phyloP scores from a whole-genome alignment of 1,140 invertebrate genomes.

The Papilio glaucus region DNA sequence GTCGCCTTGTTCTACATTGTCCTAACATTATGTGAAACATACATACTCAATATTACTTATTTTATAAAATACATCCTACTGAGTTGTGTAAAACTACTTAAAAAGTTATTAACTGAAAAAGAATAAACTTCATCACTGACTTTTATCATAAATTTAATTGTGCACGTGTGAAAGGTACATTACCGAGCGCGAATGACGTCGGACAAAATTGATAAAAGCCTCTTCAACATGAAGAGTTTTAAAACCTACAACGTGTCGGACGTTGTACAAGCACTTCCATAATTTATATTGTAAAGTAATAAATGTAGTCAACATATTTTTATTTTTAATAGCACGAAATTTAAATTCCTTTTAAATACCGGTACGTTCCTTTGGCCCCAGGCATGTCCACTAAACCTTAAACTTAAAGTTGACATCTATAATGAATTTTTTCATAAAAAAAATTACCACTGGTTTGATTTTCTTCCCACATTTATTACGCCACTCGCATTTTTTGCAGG shows the following conservation, averaged over 20 bases:
- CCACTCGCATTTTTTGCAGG: too few species aligned
- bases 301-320: neutral
- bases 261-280: neutral
- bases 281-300: neutral
- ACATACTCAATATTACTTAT: too few species aligned
- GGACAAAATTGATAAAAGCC: conserved; percentile 21
- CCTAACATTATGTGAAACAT: too few species aligned
- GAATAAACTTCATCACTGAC: neutral
- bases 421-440: too few species aligned
- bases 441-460: too few species aligned
- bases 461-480: too few species aligned
- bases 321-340: neutral
- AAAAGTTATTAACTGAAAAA: neutral
- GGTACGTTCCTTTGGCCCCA: neutral
- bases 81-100: neutral
- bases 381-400: too few species aligned
- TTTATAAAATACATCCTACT: too few species aligned
- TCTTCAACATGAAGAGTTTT: neutral
- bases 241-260: conserved; percentile 1
- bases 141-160: conserved; percentile 1
- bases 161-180: conserved; percentile 10
- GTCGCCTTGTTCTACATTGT: too few species aligned
- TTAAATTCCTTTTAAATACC: neutral
- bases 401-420: too few species aligned
- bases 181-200: neutral